These are phyloP conservation scores for Grammomys dolichurus DNA, from an alignment of 2,113 vertebrate species.

Conservation along the genomic window DNA sequence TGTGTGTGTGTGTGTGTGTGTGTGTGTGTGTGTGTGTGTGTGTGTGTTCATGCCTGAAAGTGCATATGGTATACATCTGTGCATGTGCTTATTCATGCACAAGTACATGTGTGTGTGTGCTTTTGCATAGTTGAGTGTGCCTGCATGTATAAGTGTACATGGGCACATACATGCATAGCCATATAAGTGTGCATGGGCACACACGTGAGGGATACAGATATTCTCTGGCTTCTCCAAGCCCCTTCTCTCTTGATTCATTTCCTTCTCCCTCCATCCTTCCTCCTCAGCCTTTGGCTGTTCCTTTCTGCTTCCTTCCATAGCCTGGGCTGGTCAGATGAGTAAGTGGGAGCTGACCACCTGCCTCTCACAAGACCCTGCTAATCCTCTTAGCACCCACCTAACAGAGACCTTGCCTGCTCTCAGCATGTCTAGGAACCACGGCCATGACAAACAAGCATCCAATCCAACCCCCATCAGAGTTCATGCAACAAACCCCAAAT, in stretches of 20 bases:
- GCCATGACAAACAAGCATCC: neutral
- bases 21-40: no score
- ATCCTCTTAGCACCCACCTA: constrained; percentile 52
- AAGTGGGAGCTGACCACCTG: neutral
- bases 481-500: neutral
- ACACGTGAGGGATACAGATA: neutral
- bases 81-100: neutral
- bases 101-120: rapidly evolving
- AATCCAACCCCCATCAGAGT: neutral
- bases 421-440: neutral
- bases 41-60: no score
- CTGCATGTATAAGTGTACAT: no score
- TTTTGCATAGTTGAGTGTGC: neutral
- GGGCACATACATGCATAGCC: no score
- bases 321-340: neutral
- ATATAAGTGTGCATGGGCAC: no score
- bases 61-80: rapidly evolving
- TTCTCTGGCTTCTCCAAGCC: neutral
- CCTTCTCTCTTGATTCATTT: neutral
- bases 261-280: neutral
- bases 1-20: no score
- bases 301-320: neutral
- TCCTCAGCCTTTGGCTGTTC: neutral
- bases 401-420: neutral
- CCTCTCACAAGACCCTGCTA: neutral